Percentiles rank a stretch among this genome's conserved stretches.
Evolutionary conservation across 2,797 vertebrate species (phyloP).

Genomic region (Sebastes baramenuke): DNA sequence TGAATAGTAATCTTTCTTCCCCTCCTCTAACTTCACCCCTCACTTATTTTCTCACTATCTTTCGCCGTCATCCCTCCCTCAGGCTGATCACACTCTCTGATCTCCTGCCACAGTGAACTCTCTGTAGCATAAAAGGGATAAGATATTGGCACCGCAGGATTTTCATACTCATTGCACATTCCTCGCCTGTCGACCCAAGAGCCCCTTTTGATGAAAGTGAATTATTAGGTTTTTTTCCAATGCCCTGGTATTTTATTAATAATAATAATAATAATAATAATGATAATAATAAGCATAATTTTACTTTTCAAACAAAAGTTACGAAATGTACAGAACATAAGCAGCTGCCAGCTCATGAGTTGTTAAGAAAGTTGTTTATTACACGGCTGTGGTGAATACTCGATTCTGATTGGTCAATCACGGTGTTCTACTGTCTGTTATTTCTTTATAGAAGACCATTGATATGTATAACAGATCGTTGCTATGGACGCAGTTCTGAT

Average conservation of each 20-base stretch:
- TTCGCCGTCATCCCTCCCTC: conserved; percentile 28
- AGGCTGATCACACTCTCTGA: conserved; percentile 58
- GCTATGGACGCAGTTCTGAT: too few relatives aligned
- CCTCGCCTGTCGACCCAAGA: conserved; percentile 23
- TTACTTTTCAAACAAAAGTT: neutral
- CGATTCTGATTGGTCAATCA: too few relatives aligned
- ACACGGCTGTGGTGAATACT: too few relatives aligned
- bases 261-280: neutral
- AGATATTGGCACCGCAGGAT: conserved; percentile 54
- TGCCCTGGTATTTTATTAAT: neutral
- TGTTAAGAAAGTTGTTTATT: neutral
- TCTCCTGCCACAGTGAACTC: conserved; percentile 47
- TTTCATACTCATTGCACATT: conserved; percentile 59
- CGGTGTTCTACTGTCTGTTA: too few relatives aligned
- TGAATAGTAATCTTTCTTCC: conserved; percentile 44
- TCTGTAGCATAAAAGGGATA: conserved; percentile 58
- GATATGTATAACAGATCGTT: too few relatives aligned
- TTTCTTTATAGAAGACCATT: too few relatives aligned
- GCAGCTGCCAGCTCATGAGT: neutral
- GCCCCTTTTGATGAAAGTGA: conserved; percentile 33
- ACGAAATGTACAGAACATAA: neutral
- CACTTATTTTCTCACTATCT: conserved; percentile 30
- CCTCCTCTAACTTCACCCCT: conserved; percentile 39
- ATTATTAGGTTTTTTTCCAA: neutral
- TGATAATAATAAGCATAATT: neutral